Evolutionary conservation across 37 sponge, comb jelly and placozoan species (phyloP).

Genomic region (Sycon ciliatum): DNA sequence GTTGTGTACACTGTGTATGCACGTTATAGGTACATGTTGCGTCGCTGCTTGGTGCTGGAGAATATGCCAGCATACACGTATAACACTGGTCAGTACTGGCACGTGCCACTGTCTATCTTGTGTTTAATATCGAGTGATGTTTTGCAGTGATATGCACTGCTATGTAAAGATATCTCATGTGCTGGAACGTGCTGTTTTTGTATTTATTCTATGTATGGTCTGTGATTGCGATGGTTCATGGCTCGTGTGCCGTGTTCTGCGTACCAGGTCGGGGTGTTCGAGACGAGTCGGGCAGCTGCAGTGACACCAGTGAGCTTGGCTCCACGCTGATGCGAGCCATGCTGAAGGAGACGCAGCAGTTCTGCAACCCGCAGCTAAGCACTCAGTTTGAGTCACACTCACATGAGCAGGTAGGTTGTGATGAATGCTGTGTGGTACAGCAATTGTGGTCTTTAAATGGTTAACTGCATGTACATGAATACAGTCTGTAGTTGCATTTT

Average conservation of each 20-base stretch:
- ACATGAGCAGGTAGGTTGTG: constrained; percentile 71
- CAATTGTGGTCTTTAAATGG: not conserved
- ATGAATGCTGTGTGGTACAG: constrained; percentile 46
- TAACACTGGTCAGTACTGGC: constrained; percentile 32
- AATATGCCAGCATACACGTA: constrained; percentile 46
- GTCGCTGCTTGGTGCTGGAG: constrained; percentile 53
- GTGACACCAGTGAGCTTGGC: constrained; percentile 58
- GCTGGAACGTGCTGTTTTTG: too few relatives aligned
- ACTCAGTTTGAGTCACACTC: constrained; percentile 55
- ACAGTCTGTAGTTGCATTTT: too few relatives aligned
- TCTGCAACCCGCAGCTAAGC: constrained; percentile 54
- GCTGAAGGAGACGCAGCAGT: constrained; percentile 59
- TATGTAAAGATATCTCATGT: too few relatives aligned
- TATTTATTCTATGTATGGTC: too few relatives aligned
- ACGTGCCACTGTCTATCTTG: not conserved
- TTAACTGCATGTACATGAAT: too few relatives aligned
- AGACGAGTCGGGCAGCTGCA: constrained; percentile 21
- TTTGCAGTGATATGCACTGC: too few relatives aligned
- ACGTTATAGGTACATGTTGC: constrained; percentile 46
- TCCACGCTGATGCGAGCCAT: constrained; percentile 71
- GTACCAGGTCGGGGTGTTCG: too few relatives aligned
- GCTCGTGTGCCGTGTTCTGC: too few relatives aligned
- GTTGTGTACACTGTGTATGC: too few relatives aligned
- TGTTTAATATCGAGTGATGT: too few relatives aligned
- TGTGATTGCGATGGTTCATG: too few relatives aligned